phyloP scores from a whole-genome alignment of 1,140 invertebrate genomes.

The Ceratina calcarata region DNA sequence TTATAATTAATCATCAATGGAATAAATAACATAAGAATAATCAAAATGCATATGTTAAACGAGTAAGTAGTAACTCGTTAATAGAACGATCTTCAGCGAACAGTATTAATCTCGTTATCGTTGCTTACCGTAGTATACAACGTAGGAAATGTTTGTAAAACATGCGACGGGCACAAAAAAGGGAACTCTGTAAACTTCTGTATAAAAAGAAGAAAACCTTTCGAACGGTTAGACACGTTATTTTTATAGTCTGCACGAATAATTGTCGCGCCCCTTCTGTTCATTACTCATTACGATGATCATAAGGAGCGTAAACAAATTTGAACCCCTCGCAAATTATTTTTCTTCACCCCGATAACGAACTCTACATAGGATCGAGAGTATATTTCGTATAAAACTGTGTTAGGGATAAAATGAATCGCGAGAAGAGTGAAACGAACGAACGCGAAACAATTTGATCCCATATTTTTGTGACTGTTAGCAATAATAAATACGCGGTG shows the following conservation, averaged over 20 bases:
- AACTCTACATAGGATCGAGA: background rate
- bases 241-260: slow-evolving; percentile 61
- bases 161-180: slow-evolving; percentile 47
- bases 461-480: background rate
- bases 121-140: slow-evolving; percentile 51
- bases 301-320: background rate
- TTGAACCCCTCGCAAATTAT: slow-evolving; percentile 29
- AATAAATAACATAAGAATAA: slow-evolving; percentile 21
- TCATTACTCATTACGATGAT: background rate
- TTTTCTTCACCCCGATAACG: slow-evolving; percentile 27
- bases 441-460: background rate
- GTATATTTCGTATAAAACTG: slow-evolving; percentile 28
- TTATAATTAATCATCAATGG: slow-evolving; percentile 26
- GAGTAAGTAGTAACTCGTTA: slow-evolving; percentile 12
- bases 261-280: slow-evolving; percentile 42
- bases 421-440: background rate
- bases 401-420: slow-evolving; percentile 9
- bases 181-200: slow-evolving; percentile 49
- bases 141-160: slow-evolving; percentile 25
- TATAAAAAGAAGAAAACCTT: slow-evolving; percentile 44
- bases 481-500: slow-evolving; percentile 31
- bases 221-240: slow-evolving; percentile 53
- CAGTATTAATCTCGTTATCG: slow-evolving; percentile 61
- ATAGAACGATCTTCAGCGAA: slow-evolving; percentile 36
- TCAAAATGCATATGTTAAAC: slow-evolving; percentile 22